Percentiles rank a stretch among this genome's conserved stretches.
Evolutionary conservation across 2,888 invertebrate species (phyloP).

Genomic region (Dione vanillae): DNA sequence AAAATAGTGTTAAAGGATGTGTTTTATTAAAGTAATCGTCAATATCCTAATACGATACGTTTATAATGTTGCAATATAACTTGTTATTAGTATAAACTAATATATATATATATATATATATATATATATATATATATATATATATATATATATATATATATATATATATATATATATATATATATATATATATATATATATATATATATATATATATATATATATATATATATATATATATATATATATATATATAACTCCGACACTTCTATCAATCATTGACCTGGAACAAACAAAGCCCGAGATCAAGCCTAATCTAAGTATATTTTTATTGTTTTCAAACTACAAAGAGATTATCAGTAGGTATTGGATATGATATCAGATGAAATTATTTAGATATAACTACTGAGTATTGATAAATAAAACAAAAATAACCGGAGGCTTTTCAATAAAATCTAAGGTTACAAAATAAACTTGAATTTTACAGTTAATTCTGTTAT

Average conservation of each 20-base stretch:
- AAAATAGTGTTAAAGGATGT: conserved; percentile 31
- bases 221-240: no score
- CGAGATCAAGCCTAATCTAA: neutral
- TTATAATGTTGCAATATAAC: conserved; percentile 16
- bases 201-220: no score
- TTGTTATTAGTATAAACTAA: no score
- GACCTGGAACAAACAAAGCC: neutral
- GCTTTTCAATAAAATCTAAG: no score
- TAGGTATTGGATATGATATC: neutral
- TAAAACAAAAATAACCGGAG: neutral
- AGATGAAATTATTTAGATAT: conserved; percentile 8
- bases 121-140: no score
- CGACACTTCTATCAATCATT: neutral
- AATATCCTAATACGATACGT: conserved; percentile 23
- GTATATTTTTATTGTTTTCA: neutral
- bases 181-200: no score
- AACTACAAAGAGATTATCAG: conserved; percentile 1
- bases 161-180: no score
- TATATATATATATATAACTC: no score
- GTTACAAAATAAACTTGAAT: neutral
- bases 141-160: no score
- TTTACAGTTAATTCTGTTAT: no score
- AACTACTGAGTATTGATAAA: conserved; percentile 1
- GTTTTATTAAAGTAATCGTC: conserved; percentile 17
- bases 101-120: no score